Percentiles rank a stretch among this genome's conserved stretches.
Conservation (phyloP, 1,140 invertebrate species). For the Brachionus paranguensis region DNA sequence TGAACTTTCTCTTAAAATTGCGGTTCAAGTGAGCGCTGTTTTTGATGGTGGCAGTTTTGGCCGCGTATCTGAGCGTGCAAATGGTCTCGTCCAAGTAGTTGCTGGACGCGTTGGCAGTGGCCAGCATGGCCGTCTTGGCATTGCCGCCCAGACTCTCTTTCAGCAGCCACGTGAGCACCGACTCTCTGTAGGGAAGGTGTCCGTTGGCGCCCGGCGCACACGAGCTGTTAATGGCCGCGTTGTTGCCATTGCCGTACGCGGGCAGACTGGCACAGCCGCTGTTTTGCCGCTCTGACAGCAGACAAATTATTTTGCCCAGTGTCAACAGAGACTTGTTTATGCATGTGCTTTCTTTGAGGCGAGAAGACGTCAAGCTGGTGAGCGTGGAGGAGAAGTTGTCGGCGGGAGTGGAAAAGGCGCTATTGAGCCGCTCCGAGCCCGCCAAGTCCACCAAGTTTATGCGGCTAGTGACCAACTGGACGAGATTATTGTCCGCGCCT, state of each 20-base stretch:
- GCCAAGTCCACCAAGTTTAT: conserved; percentile 77
- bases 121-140: conserved; percentile 85
- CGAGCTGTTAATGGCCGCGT: not conserved
- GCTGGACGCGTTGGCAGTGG: conserved; percentile 70
- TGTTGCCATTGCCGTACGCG: not conserved
- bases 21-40: conserved; percentile 24
- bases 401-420: conserved; percentile 51
- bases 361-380: conserved; percentile 65
- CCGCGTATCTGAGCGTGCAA: conserved; percentile 74
- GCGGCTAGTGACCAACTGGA: conserved; percentile 60
- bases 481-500: not conserved
- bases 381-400: not conserved
- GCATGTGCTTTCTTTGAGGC: conserved; percentile 67
- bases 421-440: conserved; percentile 72
- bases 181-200: conserved; percentile 74
- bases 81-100: conserved; percentile 72
- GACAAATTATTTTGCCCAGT: conserved; percentile 72
- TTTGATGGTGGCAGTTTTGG: conserved; percentile 10
- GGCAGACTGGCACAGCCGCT: not conserved
- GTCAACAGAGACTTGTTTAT: conserved; percentile 74
- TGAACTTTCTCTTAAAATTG: conserved; percentile 25
- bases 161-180: conserved; percentile 79
- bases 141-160: conserved; percentile 88
- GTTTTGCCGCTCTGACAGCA: conserved; percentile 58
- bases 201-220: not conserved